These are phyloP conservation scores for Calidris pygmaea DNA, from an alignment of 2,113 vertebrate species.

Conservation along the genomic window DNA sequence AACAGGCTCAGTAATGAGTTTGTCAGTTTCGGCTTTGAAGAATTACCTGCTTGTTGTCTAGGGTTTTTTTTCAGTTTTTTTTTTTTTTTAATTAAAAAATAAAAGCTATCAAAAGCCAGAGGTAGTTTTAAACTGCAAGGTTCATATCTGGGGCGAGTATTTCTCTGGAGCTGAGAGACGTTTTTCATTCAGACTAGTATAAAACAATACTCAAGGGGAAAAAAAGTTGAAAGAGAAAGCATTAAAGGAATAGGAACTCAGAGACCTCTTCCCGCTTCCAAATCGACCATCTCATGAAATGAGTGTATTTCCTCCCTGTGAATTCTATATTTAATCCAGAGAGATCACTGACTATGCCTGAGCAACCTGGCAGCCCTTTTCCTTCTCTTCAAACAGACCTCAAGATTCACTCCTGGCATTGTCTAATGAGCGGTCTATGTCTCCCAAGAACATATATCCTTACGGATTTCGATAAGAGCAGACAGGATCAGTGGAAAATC, in stretches of 20 bases:
- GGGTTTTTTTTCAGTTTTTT: not conserved
- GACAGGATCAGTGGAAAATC: constrained; percentile 40
- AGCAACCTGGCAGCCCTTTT: constrained; percentile 43
- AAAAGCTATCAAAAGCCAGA: constrained; percentile 8
- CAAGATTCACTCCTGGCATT: constrained; percentile 21
- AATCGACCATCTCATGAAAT: constrained; percentile 55
- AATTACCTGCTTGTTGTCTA: constrained; percentile 28
- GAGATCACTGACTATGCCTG: constrained; percentile 40
- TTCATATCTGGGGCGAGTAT: constrained; percentile 13
- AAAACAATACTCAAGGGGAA: constrained; percentile 56
- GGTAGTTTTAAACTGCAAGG: constrained; percentile 30
- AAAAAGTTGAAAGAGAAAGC: constrained; percentile 58
- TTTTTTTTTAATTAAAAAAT: constrained; percentile 30
- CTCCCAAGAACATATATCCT: constrained; percentile 28
- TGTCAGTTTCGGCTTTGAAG: constrained; percentile 34
- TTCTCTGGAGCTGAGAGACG: not conserved
- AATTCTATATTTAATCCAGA: constrained; percentile 57
- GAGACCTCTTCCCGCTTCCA: constrained; percentile 58
- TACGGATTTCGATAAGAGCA: constrained; percentile 10
- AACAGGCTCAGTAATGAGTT: not conserved
- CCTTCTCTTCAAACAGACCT: constrained; percentile 57
- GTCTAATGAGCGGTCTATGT: not conserved
- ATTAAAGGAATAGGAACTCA: constrained; percentile 63
- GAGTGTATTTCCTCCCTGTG: constrained; percentile 42
- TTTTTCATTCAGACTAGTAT: constrained; percentile 43